Percentiles rank a stretch among this genome's conserved stretches.
These are phyloP conservation scores for Ceratotherium simum DNA, from an alignment of 2,113 vertebrate genomes.

Conservation along the genomic window DNA sequence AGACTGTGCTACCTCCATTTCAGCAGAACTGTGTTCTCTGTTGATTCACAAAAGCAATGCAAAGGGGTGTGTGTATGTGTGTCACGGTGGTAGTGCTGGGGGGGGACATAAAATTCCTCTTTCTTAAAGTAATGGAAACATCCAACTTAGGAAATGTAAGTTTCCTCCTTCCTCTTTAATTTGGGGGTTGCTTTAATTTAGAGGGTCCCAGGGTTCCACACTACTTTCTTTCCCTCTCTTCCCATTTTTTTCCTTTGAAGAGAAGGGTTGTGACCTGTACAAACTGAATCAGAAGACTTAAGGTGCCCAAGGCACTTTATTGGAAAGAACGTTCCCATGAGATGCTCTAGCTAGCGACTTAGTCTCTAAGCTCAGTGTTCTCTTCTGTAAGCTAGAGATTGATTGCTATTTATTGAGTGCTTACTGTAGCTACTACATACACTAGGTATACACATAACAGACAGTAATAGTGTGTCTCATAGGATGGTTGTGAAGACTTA, in stretches of 20 bases:
- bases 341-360: background rate
- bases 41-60: background rate
- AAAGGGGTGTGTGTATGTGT: background rate
- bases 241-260: background rate
- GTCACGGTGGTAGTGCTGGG: background rate
- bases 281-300: background rate
- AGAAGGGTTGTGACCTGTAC: background rate
- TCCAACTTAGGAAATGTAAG: background rate
- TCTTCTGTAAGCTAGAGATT: conserved; percentile 25
- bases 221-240: background rate
- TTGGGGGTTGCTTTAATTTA: background rate
- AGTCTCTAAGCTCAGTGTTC: conserved; percentile 3
- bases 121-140: background rate
- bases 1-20: background rate
- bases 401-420: conserved; percentile 9
- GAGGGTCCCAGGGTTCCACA: background rate
- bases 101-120: background rate
- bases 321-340: conserved; percentile 18
- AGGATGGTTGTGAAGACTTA: background rate
- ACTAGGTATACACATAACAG: background rate
- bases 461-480: background rate
- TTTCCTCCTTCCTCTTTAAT: background rate
- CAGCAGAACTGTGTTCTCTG: conserved; percentile 46
- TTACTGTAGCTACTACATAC: conserved; percentile 17
- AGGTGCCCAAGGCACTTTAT: background rate